Base-by-base conservation (phyloP, 2,113 vertebrate genomes). In the Phasianus colchicus region DNA sequence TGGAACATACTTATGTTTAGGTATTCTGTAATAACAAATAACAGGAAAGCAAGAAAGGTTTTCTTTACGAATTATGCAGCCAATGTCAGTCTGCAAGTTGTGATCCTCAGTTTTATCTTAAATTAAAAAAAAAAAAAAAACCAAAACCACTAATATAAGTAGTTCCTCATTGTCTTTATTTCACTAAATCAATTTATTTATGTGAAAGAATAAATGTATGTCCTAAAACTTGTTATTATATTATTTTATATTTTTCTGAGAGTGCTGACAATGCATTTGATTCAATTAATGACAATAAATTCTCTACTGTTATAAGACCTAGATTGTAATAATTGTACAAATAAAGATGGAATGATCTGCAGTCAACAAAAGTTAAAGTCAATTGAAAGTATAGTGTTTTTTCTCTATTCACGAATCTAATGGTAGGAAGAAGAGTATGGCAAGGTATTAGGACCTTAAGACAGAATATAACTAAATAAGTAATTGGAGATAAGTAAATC, bases 81-180 rank as follows among this genome's bases (percentile, higher is more conserved):
- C 43, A 55, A 2, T 16, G 45, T 2, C 45, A 40, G 3, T 52
- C 2, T 52, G 10, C 5, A 24, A 57, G 45, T 69, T 76, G 38
- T 34, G 70, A 36, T 1, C 24, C 18, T 32, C 9, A 40, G 13
- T 50, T 6, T 60, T 40, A 43, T 20, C 64, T 32, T 0, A 2
- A n/a, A 61, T 38, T 38, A 38, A 86, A 61, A 29, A 50, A 11
- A 6, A 7, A 4, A 30, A 9, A 25, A 34, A 25, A 30, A n/a
- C n/a, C n/a, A n/a, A 13, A 6, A 34, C 6, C 34, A 48, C 6
- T 45, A 2, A 36, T 73, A 10, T 12, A 45, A 34, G 29, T 10
- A 60, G 2, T 19, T 32, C 2, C 12, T 43, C 15, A 29, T 50
- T 45, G 11, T 64, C 72, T 66, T 57, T 5, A 32, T 7, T 73